These are phyloP conservation scores for Blennius ocellaris DNA, from an alignment of 2,113 vertebrate genomes.

Conservation along the genomic window DNA sequence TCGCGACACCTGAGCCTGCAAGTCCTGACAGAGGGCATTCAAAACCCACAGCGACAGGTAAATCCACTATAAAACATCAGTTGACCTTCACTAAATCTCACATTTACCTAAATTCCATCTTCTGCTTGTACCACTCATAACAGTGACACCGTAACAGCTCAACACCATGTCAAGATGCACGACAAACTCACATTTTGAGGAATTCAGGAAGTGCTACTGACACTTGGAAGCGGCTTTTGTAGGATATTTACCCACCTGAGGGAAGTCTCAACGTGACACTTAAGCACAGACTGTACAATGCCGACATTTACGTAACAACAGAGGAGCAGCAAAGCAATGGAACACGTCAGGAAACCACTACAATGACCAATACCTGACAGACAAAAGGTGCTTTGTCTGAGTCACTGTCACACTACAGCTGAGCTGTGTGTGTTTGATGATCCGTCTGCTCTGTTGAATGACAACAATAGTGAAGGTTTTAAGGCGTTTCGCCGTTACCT, in stretches of 20 bases:
- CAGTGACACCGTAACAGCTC: too few species aligned
- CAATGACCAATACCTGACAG: rapidly evolving
- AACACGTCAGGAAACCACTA: background rate
- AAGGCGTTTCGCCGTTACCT: slow-evolving; percentile 57
- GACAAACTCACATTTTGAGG: background rate
- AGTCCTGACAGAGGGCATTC: too few species aligned
- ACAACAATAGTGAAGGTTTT: background rate
- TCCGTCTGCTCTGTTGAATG: background rate
- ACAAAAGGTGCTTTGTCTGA: background rate
- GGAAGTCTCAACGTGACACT: background rate
- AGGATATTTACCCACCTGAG: background rate
- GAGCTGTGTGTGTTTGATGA: background rate
- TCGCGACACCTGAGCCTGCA: too few species aligned
- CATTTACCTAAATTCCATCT: too few species aligned
- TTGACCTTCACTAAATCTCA: too few species aligned
- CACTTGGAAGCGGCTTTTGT: background rate
- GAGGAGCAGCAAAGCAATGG: background rate
- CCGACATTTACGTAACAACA: background rate
- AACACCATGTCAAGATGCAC: too few species aligned
- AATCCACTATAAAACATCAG: too few species aligned
- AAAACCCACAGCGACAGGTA: too few species aligned
- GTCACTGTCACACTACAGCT: background rate
- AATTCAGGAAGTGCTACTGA: background rate
- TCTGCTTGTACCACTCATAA: too few species aligned
- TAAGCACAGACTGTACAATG: background rate